Evolutionary conservation across 2,797 vertebrate species (phyloP).

Genomic region (Lacerta agilis): DNA sequence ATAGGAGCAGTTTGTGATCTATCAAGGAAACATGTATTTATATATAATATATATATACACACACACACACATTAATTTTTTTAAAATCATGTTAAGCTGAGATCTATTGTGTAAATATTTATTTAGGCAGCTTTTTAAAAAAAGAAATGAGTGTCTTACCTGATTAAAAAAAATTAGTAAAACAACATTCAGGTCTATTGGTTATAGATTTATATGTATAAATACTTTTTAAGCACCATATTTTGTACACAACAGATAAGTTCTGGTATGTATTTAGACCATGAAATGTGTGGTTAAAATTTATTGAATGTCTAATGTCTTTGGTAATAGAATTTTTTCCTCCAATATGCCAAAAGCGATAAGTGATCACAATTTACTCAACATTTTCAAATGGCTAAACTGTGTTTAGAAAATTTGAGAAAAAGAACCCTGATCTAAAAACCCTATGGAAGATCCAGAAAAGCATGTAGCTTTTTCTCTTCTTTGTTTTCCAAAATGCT

Average conservation of each 20-base stretch:
- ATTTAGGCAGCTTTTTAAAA: constrained; percentile 76
- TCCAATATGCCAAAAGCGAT: constrained; percentile 67
- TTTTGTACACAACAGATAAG: constrained; percentile 74
- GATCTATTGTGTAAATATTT: constrained; percentile 77
- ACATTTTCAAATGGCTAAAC: constrained; percentile 49
- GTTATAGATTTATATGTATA: constrained; percentile 76
- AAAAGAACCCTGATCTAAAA: neutral
- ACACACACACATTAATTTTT: constrained; percentile 69
- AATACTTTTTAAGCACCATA: constrained; percentile 76
- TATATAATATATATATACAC: constrained; percentile 58
- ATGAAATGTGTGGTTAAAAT: constrained; percentile 73
- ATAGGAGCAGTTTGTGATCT: constrained; percentile 68
- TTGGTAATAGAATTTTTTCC: constrained; percentile 63
- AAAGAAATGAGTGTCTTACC: constrained; percentile 72
- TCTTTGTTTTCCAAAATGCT: neutral
- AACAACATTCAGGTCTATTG: constrained; percentile 73
- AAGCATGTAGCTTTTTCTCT: neutral
- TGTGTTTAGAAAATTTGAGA: neutral
- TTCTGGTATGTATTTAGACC: constrained; percentile 74
- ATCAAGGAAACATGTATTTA: constrained; percentile 71
- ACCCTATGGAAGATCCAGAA: neutral
- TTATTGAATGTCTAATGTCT: constrained; percentile 65
- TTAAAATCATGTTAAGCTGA: constrained; percentile 75
- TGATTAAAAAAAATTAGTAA: constrained; percentile 70
- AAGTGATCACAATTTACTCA: constrained; percentile 66